phyloP scores from a whole-genome alignment of 2,888 invertebrate genomes.

The Panorpa germanica region DNA sequence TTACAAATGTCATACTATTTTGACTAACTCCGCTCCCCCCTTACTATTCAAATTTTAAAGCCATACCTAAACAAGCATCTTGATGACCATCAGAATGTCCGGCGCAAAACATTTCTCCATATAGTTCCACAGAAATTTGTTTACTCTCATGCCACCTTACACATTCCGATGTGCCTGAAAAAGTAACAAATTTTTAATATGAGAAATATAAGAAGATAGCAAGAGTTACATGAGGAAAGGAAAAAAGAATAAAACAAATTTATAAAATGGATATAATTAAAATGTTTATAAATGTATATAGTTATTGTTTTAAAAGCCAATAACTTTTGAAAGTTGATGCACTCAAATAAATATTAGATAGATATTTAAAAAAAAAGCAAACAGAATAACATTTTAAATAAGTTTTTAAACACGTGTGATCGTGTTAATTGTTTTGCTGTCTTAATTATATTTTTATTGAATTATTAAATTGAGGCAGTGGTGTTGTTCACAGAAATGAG shows the following conservation, averaged over 20 bases:
- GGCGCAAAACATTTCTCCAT: slow-evolving; percentile 68
- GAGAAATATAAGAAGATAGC: neutral
- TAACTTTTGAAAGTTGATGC: too few relatives aligned
- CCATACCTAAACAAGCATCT: slow-evolving; percentile 56
- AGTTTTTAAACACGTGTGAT: too few relatives aligned
- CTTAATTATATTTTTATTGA: too few relatives aligned
- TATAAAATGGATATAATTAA: neutral
- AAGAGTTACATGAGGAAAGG: neutral
- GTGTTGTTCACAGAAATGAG: too few relatives aligned
- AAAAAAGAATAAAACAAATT: slow-evolving; percentile 5
- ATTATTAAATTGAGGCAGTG: too few relatives aligned
- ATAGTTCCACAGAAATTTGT: slow-evolving; percentile 56
- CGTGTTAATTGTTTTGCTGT: too few relatives aligned
- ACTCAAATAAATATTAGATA: slow-evolving; percentile 5
- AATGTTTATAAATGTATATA: neutral
- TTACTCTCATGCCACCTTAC: slow-evolving; percentile 65
- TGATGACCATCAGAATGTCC: slow-evolving; percentile 67
- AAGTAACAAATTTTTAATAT: slow-evolving; percentile 3
- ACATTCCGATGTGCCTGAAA: slow-evolving; percentile 48
- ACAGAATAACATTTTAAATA: too few relatives aligned
- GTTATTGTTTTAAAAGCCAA: neutral
- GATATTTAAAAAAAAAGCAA: slow-evolving; percentile 2
- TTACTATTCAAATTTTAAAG: too few relatives aligned
- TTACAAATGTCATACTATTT: too few relatives aligned
- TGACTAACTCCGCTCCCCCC: too few relatives aligned